Conservation (phyloP, 2,888 invertebrate species). For the Calameuta idolon region DNA sequence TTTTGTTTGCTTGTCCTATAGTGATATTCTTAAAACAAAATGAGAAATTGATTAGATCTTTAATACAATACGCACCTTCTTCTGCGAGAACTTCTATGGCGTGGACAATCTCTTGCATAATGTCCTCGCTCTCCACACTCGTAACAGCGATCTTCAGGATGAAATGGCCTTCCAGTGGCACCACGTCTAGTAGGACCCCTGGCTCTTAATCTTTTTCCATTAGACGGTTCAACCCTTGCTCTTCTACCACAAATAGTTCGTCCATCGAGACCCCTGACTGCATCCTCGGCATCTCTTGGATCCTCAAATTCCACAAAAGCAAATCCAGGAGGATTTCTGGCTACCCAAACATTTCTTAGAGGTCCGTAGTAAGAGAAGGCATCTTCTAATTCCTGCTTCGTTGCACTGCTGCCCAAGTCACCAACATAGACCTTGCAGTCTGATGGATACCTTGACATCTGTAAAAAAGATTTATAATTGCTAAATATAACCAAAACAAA, state of each 20-base stretch:
- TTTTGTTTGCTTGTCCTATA: slow-evolving; percentile 21
- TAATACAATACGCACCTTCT: slow-evolving; percentile 49
- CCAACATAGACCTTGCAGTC: slow-evolving; percentile 98
- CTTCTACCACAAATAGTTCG: slow-evolving; percentile 89
- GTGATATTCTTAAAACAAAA: slow-evolving; percentile 15
- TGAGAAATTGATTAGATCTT: slow-evolving; percentile 19
- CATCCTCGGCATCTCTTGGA: slow-evolving; percentile 91
- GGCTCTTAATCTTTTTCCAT: slow-evolving; percentile 78
- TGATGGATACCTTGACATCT: slow-evolving; percentile 82
- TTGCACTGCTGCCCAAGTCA: slow-evolving; percentile 90
- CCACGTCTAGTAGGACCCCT: slow-evolving; percentile 71
- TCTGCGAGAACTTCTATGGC: slow-evolving; percentile 72
- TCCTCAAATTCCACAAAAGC: slow-evolving; percentile 96
- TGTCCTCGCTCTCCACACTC: slow-evolving; percentile 95
- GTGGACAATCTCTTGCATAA: slow-evolving; percentile 90
- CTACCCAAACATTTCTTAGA: slow-evolving; percentile 96
- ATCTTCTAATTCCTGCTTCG: slow-evolving; percentile 93
- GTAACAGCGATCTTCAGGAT: slow-evolving; percentile 93
- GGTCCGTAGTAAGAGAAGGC: slow-evolving; percentile 94
- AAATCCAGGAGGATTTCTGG: slow-evolving; percentile 94
- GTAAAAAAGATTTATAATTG: not conserved
- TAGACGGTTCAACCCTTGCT: slow-evolving; percentile 92
- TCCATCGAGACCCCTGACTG: slow-evolving; percentile 82
- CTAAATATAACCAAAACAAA: not conserved
- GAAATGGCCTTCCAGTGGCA: slow-evolving; percentile 77